These are phyloP conservation scores for Stenoptilia bipunctidactyla DNA, from an alignment of 2,888 invertebrate species.

Conservation along the genomic window DNA sequence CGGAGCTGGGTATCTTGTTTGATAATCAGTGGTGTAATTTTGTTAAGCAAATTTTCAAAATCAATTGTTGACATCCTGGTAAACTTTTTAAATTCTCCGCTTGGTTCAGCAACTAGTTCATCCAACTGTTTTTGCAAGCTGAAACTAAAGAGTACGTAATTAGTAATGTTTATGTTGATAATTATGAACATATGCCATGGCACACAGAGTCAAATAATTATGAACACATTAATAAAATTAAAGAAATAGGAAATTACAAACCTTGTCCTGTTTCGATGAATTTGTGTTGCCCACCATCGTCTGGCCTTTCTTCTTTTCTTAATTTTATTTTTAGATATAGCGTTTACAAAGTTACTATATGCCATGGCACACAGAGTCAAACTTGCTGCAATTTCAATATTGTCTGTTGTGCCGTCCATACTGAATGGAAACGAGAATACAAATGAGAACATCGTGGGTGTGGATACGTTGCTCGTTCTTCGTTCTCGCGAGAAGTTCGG, in stretches of 20 bases:
- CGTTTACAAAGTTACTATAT: no score
- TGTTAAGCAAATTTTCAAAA: constrained; percentile 5
- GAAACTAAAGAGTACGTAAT: constrained; percentile 1
- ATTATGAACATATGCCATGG: no score
- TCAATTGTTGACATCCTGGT: constrained; percentile 5
- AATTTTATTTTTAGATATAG: background rate
- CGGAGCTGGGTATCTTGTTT: constrained; percentile 5
- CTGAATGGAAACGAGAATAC: no score
- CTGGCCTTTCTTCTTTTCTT: background rate
- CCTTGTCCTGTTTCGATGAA: background rate
- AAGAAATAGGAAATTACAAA: no score
- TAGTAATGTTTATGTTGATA: no score
- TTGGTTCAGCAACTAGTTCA: constrained; percentile 7
- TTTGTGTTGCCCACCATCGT: background rate
- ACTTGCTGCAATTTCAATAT: no score
- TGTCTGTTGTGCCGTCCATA: no score
- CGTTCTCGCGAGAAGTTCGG: no score
- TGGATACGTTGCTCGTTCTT: no score
- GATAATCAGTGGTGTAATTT: constrained; percentile 7
- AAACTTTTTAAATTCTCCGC: constrained; percentile 8
- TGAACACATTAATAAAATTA: background rate
- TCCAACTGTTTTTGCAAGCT: constrained; percentile 5
- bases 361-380: no score
- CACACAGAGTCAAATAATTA: background rate
- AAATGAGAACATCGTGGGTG: no score